Conservation (phyloP, 1,140 invertebrate genomes). For the Cherax destructor region DNA sequence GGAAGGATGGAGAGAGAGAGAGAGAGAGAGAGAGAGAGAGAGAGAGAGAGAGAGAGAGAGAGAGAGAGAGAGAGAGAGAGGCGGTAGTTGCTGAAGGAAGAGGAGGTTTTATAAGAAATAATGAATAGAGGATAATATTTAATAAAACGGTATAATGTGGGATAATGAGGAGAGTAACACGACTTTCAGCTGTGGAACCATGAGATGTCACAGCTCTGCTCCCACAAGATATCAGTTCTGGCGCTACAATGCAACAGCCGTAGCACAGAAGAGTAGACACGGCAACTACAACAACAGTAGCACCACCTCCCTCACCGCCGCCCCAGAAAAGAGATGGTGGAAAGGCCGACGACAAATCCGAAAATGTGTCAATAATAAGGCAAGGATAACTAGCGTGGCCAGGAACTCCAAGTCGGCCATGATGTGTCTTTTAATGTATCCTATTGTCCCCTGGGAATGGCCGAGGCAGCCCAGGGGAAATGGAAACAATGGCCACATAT, state of each 20-base stretch:
- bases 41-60: neutral
- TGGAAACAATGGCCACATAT: constrained; percentile 63
- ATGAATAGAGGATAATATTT: neutral
- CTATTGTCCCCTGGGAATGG: constrained; percentile 58
- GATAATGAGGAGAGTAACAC: no score
- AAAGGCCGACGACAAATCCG: neutral
- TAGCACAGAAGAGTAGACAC: no score
- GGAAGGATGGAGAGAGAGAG: constrained; percentile 14
- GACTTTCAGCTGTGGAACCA: no score
- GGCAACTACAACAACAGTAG: no score
- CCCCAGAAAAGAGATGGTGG: neutral
- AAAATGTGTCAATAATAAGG: constrained; percentile 27
- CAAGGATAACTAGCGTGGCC: neutral
- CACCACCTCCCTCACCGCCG: neutral
- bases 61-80: neutral
- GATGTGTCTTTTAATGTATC: constrained; percentile 56
- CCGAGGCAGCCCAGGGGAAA: constrained; percentile 27
- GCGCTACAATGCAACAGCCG: no score
- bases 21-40: neutral
- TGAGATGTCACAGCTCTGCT: no score
- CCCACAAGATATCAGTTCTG: no score
- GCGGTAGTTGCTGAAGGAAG: neutral
- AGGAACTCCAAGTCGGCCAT: constrained; percentile 31
- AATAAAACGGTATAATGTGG: no score
- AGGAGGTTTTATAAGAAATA: neutral